phyloP scores from a whole-genome alignment of 2,888 invertebrate species.

The Operophtera brumata region DNA sequence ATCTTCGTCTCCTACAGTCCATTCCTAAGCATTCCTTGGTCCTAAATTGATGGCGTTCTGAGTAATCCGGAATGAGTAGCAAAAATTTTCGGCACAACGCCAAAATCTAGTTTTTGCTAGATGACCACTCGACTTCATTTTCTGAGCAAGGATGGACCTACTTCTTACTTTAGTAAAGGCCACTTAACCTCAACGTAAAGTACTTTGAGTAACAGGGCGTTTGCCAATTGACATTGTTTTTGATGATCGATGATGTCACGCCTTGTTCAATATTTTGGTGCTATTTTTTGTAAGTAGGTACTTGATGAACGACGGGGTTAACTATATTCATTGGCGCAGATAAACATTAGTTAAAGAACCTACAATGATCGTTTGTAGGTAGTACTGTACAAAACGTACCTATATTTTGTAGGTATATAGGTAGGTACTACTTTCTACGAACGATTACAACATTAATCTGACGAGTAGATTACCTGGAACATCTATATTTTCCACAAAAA shows the following conservation, averaged over 20 bases:
- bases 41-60: slow-evolving; percentile 8
- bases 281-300: slow-evolving; percentile 16
- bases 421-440: background rate
- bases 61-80: background rate
- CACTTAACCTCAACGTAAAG: slow-evolving; percentile 16
- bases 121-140: slow-evolving; percentile 11
- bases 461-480: no score
- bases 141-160: slow-evolving; percentile 11
- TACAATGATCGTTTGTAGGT: background rate
- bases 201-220: slow-evolving; percentile 21
- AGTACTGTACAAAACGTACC: no score
- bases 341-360: background rate
- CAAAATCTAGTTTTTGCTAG: slow-evolving; percentile 18
- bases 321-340: slow-evolving; percentile 12
- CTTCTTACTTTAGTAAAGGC: slow-evolving; percentile 11
- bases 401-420: background rate
- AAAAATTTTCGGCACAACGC: slow-evolving; percentile 20
- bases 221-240: slow-evolving; percentile 32
- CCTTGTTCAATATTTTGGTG: slow-evolving; percentile 14
- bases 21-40: slow-evolving; percentile 1
- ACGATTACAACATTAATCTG: background rate
- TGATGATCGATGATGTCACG: slow-evolving; percentile 33
- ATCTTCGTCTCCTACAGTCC: slow-evolving; percentile 33
- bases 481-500: no score
- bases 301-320: slow-evolving; percentile 7